phyloP scores from a whole-genome alignment of 2,113 vertebrate genomes.

The Bos javanicus region DNA sequence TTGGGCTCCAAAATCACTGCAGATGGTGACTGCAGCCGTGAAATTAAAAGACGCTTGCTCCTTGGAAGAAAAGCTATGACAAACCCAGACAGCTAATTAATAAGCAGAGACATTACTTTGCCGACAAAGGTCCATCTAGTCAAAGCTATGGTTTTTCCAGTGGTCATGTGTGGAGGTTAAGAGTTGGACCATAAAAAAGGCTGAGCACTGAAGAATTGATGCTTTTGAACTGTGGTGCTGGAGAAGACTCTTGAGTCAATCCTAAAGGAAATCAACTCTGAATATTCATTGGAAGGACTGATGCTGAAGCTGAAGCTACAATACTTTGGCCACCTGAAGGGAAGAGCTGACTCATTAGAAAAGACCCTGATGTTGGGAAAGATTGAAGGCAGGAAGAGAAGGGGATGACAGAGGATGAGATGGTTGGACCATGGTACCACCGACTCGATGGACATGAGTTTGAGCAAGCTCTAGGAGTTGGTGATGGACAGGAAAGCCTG shows the following conservation, averaged over 20 bases:
- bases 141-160: background rate
- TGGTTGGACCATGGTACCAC: background rate
- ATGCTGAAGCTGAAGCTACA: background rate
- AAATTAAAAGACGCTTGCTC: background rate
- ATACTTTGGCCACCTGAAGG: background rate
- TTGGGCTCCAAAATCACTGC: background rate
- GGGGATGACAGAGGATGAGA: background rate
- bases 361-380: background rate
- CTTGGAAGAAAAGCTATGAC: background rate
- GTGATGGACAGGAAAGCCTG: background rate
- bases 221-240: background rate
- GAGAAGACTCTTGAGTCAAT: background rate
- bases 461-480: background rate
- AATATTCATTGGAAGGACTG: background rate
- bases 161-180: background rate
- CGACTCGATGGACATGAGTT: background rate
- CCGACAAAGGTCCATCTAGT: rapidly evolving
- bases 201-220: background rate
- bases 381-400: background rate
- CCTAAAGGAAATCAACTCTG: background rate
- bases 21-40: background rate
- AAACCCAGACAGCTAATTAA: background rate
- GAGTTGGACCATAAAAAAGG: background rate
- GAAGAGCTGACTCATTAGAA: background rate
- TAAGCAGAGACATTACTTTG: background rate